Evolutionary conservation across 2,113 vertebrate species (phyloP).

Genomic region (Panurus biarmicus): DNA sequence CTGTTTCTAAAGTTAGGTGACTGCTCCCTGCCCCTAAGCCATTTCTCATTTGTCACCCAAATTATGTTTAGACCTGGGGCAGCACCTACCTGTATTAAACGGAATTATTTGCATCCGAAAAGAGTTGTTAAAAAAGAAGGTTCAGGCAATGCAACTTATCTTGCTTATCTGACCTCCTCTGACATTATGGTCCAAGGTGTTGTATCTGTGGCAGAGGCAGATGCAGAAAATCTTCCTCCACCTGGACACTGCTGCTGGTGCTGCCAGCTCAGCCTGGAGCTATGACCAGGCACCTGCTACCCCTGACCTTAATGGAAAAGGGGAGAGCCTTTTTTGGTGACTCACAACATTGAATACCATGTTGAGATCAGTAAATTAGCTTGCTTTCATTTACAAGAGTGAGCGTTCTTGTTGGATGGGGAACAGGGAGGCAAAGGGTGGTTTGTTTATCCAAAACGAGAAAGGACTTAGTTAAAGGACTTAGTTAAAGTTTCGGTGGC

Average conservation of each 20-base stretch:
- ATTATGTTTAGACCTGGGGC: background rate
- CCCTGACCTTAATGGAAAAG: background rate
- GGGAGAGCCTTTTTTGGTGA: background rate
- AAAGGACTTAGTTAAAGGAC: background rate
- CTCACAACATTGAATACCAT: background rate
- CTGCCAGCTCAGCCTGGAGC: background rate
- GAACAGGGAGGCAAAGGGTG: background rate
- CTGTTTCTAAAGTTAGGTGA: constrained; percentile 4
- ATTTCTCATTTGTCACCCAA: constrained; percentile 38
- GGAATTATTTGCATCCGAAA: constrained; percentile 19
- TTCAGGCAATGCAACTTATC: background rate
- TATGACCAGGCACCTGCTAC: background rate
- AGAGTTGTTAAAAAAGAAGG: background rate
- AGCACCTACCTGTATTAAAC: constrained; percentile 3
- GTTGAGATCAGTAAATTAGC: background rate
- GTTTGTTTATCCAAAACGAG: background rate
- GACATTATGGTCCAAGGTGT: background rate
- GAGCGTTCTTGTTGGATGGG: background rate
- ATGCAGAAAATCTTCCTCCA: background rate
- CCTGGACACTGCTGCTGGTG: background rate
- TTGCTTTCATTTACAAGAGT: background rate
- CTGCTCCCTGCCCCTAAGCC: background rate
- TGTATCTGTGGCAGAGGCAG: background rate
- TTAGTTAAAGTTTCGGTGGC: background rate
- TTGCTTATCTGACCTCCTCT: background rate